Evolutionary conservation across 2,888 invertebrate species (phyloP).

Genomic region (Altica lythri): DNA sequence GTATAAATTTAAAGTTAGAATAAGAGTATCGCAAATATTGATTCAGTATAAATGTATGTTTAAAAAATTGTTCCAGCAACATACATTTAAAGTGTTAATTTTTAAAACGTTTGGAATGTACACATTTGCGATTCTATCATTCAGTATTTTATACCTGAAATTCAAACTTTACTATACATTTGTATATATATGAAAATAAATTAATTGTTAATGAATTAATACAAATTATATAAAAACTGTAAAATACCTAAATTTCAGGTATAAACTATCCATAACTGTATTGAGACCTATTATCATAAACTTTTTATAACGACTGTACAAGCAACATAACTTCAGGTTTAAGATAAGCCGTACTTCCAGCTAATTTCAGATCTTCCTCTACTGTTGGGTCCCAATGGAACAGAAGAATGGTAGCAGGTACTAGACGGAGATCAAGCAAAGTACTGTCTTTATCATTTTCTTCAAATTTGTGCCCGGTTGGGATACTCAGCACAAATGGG

Average conservation of each 20-base stretch:
- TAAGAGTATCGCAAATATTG: neutral
- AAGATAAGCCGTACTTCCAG: conserved; percentile 66
- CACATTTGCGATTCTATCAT: neutral
- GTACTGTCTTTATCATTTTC: conserved; percentile 73
- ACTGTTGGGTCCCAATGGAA: conserved; percentile 71
- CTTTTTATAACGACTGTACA: conserved; percentile 62
- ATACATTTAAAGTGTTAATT: neutral
- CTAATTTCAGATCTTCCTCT: conserved; percentile 60
- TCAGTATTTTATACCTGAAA: neutral
- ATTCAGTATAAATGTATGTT: too few species aligned
- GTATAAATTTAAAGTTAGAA: neutral
- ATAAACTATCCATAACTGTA: too few species aligned
- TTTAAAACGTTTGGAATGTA: neutral
- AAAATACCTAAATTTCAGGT: too few species aligned
- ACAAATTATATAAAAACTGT: too few species aligned
- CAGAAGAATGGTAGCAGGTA: conserved; percentile 80
- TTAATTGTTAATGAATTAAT: too few species aligned
- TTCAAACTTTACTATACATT: too few species aligned
- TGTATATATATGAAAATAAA: too few species aligned
- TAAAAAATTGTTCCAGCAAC: too few species aligned
- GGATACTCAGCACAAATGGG: conserved; percentile 72
- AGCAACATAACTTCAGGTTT: conserved; percentile 79
- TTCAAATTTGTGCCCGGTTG: conserved; percentile 69
- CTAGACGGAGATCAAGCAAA: conserved; percentile 77
- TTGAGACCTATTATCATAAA: too few species aligned